Percentiles rank a stretch among this genome's conserved stretches.
Conservation (phyloP, 2,113 vertebrate genomes). For the Cynopterus brachyotis region DNA sequence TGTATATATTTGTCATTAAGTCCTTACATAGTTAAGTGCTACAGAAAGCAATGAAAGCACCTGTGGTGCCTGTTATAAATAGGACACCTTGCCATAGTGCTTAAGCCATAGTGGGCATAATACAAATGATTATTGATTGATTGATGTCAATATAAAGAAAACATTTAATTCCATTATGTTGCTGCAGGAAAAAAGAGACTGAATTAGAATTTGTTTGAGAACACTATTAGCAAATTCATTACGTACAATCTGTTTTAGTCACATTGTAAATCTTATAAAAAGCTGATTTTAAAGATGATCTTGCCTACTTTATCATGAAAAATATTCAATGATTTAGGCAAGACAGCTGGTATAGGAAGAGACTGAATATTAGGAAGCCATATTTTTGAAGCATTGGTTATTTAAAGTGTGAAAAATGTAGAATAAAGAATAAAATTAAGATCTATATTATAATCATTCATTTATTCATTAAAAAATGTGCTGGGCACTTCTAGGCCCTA, state of each 20-base stretch:
- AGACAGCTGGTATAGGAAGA: not conserved
- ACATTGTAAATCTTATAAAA: not conserved
- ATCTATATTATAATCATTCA: not conserved
- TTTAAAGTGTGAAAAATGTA: not conserved
- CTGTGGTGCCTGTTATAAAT: not conserved
- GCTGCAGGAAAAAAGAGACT: not conserved
- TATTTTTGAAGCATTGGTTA: not conserved
- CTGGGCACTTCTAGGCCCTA: not conserved
- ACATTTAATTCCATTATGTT: not conserved
- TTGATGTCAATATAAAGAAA: not conserved
- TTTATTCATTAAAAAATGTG: not conserved
- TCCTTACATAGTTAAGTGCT: not conserved
- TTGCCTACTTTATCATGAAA: not conserved
- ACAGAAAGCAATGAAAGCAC: constrained; percentile 34
- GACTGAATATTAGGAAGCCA: not conserved
- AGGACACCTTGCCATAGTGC: not conserved
- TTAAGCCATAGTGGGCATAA: not conserved
- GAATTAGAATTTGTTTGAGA: not conserved
- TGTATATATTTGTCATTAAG: constrained; percentile 35
- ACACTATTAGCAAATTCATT: constrained; percentile 4
- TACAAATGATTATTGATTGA: constrained; percentile 44
- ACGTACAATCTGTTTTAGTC: constrained; percentile 13
- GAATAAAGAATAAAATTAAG: not conserved
- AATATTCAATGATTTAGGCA: not conserved
- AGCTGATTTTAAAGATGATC: constrained; percentile 21